Evolutionary conservation across 2,888 invertebrate genomes (phyloP).

Genomic region (Campoletis raptor): DNA sequence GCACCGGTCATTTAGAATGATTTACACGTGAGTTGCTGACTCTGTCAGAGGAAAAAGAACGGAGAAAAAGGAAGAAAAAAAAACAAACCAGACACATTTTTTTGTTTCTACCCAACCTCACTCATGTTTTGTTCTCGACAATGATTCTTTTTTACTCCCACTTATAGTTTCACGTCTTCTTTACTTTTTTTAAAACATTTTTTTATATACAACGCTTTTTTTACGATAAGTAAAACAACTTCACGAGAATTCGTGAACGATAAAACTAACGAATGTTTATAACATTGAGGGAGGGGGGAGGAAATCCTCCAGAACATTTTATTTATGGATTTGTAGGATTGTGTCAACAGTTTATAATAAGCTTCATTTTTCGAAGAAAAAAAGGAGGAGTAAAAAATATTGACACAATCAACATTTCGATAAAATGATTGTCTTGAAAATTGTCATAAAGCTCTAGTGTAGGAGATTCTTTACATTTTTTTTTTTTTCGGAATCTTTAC

Average conservation of each 20-base stretch:
- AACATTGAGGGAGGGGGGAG: background rate
- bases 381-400: background rate
- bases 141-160: slow-evolving; percentile 17
- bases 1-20: slow-evolving; percentile 80
- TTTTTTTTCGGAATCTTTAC: slow-evolving; percentile 32
- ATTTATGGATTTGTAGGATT: slow-evolving; percentile 47
- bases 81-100: slow-evolving; percentile 19
- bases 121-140: slow-evolving; percentile 15
- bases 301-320: slow-evolving; percentile 34
- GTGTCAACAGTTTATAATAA: slow-evolving; percentile 9
- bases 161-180: background rate
- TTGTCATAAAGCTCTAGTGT: slow-evolving; percentile 20
- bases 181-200: background rate
- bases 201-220: background rate
- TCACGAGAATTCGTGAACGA: slow-evolving; percentile 33
- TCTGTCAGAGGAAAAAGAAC: slow-evolving; percentile 17
- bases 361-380: slow-evolving; percentile 35
- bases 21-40: slow-evolving; percentile 78
- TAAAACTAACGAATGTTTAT: slow-evolving; percentile 67
- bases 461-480: slow-evolving; percentile 25
- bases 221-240: slow-evolving; percentile 13
- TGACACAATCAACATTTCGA: background rate
- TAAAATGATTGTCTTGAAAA: background rate
- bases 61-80: background rate
- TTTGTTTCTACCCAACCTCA: slow-evolving; percentile 16